Evolutionary conservation across 2,888 invertebrate species (phyloP).

Genomic region (Mylabris sibirica): DNA sequence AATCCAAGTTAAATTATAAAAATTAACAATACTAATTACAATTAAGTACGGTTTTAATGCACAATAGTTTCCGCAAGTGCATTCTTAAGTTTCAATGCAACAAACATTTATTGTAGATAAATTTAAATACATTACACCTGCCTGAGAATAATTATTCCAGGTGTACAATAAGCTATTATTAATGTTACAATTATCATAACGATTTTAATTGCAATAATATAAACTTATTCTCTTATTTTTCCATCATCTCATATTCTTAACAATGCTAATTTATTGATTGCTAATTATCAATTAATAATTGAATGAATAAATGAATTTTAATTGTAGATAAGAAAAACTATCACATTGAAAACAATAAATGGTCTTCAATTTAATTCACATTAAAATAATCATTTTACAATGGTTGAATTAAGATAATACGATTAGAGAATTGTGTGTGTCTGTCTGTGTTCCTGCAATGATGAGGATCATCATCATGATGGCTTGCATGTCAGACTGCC

Average conservation of each 20-base stretch:
- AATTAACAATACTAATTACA: background rate
- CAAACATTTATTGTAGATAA: background rate
- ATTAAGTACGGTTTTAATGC: background rate
- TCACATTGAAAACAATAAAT: constrained; percentile 17
- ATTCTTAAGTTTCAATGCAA: background rate
- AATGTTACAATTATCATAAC: background rate
- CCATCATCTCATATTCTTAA: background rate
- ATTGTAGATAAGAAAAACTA: background rate
- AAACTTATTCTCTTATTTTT: background rate
- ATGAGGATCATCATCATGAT: constrained; percentile 52
- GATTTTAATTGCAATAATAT: background rate
- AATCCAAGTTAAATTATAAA: background rate
- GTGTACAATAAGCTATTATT: background rate
- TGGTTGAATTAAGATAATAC: constrained; percentile 57
- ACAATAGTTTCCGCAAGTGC: background rate
- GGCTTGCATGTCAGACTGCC: constrained; percentile 55
- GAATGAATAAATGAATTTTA: background rate
- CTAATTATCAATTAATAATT: background rate
- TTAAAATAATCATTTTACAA: constrained; percentile 52
- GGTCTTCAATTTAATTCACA: constrained; percentile 25
- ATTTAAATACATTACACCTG: background rate
- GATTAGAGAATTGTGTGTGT: constrained; percentile 51
- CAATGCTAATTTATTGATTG: too few species aligned
- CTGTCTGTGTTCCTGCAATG: constrained; percentile 43
- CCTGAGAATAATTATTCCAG: background rate